Evolutionary conservation across 2,888 invertebrate genomes (phyloP), one percentile per base, ranked within the genome.

Genomic region (Pseudococcus longispinus): DNA sequence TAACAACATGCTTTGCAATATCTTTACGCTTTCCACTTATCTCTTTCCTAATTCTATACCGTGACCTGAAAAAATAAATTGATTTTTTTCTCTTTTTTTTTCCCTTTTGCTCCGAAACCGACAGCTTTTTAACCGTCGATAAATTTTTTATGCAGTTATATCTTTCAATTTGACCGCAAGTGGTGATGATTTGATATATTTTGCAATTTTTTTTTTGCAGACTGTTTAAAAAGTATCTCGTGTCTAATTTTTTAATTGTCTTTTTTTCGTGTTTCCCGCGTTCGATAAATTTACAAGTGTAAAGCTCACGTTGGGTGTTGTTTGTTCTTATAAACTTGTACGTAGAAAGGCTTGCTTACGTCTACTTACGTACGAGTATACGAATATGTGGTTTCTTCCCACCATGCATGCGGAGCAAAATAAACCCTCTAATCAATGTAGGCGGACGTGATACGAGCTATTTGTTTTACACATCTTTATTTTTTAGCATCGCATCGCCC

Each of bases 41-140:
- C 65, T 70, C 60, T 74, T 70, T 70, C 70, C 37, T 70, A 85
- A 29, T 70, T 70, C 70, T 74, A 74, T 70, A 44, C 42, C 84
- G 84, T 85, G 85, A 85, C 85, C 85, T 70, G 42, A 85, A 85
- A 85, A 85, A 84, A 65, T 84, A 65, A 84, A 84, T 84, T 85
- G 85, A 85, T 70, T 85, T 70, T 55, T 85, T 42, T 42, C 26
- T 37, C 9, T 37, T 37, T 37, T 37, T 37, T 37, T 9, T 9
- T 4, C 37, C 9, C 9, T 37, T 37, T 5, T 15, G 15, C 83
- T 8, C 42, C 9, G n/a, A 60, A 80, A 80, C 42, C 77, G 42
- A 80, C 42, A 80, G 77, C 37, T 42, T 80, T 70, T 80, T 80
- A 70, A 60, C 42, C 42, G 42, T 2, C 32, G 77, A 80, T 80